Evolutionary conservation across 2,888 invertebrate species (phyloP).

Genomic region (Quadroppia sp.): DNA sequence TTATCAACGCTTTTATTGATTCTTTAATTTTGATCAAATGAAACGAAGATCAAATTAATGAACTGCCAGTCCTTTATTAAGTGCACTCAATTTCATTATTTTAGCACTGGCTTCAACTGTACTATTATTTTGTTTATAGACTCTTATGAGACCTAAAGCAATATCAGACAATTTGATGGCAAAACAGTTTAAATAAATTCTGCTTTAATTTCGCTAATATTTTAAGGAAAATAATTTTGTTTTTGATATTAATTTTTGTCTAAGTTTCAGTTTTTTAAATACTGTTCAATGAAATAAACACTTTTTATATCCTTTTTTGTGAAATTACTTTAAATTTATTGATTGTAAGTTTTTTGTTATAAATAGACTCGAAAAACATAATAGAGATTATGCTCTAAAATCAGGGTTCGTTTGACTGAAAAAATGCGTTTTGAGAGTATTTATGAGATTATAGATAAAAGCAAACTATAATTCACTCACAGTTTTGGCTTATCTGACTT

Average conservation of each 20-base stretch:
- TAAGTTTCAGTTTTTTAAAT: too few relatives aligned
- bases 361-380: background rate
- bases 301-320: background rate
- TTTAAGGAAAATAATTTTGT: too few relatives aligned
- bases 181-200: background rate
- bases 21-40: background rate
- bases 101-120: background rate
- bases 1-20: too few relatives aligned
- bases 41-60: background rate
- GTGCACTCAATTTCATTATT: too few relatives aligned
- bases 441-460: constrained; percentile 4
- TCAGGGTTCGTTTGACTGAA: background rate
- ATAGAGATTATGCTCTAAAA: background rate
- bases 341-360: background rate
- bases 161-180: background rate
- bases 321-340: constrained; percentile 7
- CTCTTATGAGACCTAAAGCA: background rate
- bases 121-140: background rate
- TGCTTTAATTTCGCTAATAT: background rate
- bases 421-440: background rate
- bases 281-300: too few relatives aligned
- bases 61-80: constrained; percentile 4
- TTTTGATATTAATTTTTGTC: too few relatives aligned
- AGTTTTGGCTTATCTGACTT: background rate
- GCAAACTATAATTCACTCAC: background rate